These are phyloP conservation scores for Sebastes cheni DNA, from an alignment of 2,797 vertebrate genomes.

Conservation along the genomic window DNA sequence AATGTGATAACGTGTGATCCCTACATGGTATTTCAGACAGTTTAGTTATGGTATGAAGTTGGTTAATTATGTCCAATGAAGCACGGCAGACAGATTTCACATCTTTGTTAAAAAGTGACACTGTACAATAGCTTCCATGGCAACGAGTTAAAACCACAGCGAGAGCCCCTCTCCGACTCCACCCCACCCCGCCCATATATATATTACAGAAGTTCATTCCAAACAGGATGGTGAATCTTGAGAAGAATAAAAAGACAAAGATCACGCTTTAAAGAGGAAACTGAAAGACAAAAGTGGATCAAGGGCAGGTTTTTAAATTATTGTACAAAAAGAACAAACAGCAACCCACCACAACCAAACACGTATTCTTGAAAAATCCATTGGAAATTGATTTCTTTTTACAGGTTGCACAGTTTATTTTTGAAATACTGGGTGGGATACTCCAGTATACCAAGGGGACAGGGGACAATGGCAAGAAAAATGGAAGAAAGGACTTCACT, in stretches of 20 bases:
- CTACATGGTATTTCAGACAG: constrained; percentile 50
- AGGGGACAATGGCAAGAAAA: constrained; percentile 40
- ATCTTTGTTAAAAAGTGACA: constrained; percentile 84
- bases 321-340: constrained; percentile 81
- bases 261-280: constrained; percentile 57
- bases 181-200: constrained; percentile 45
- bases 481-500: constrained; percentile 78
- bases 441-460: constrained; percentile 69
- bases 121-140: constrained; percentile 81
- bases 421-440: constrained; percentile 71
- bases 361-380: constrained; percentile 86
- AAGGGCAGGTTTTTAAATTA: constrained; percentile 67
- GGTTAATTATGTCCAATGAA: constrained; percentile 68
- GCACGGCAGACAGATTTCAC: constrained; percentile 73
- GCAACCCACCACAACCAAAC: constrained; percentile 88
- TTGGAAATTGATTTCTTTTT: constrained; percentile 85
- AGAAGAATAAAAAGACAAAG: constrained; percentile 71
- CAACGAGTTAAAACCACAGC: constrained; percentile 76
- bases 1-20: constrained; percentile 54
- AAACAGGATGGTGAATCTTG: constrained; percentile 71
- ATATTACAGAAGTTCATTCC: constrained; percentile 77
- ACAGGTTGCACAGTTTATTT: constrained; percentile 91
- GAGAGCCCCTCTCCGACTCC: constrained; percentile 46
- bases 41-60: constrained; percentile 64
- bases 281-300: constrained; percentile 52